phyloP scores from a whole-genome alignment of 2,888 invertebrate genomes.

The Spialia ferax region DNA sequence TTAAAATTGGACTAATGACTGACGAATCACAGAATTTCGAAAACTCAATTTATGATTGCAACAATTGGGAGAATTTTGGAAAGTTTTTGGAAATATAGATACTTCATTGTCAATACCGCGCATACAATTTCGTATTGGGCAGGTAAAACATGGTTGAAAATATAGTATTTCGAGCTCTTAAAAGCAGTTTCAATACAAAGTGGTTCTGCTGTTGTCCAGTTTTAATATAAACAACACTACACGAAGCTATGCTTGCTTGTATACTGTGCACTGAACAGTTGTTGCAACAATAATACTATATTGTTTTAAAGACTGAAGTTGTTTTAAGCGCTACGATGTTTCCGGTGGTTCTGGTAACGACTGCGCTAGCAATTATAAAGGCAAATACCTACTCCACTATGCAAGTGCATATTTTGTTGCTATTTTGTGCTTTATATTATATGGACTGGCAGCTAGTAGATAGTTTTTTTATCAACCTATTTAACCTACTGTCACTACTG shows the following conservation, averaged over 20 bases:
- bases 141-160: too few species aligned
- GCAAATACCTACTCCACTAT: not conserved
- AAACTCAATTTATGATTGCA: too few species aligned
- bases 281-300: conserved; percentile 18
- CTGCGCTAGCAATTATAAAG: not conserved
- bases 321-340: conserved; percentile 1
- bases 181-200: not conserved
- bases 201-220: not conserved
- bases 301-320: conserved; percentile 28
- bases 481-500: too few species aligned
- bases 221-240: conserved; percentile 19
- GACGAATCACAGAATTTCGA: too few species aligned
- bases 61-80: too few species aligned
- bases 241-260: too few species aligned
- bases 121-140: too few species aligned
- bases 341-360: not conserved
- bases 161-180: not conserved
- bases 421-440: not conserved
- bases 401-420: not conserved
- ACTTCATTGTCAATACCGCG: too few species aligned
- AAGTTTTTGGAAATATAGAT: too few species aligned
- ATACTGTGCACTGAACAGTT: not conserved
- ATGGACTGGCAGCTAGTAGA: not conserved
- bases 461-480: too few species aligned
- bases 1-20: too few species aligned